Evolutionary conservation across 1,140 invertebrate species (phyloP), one percentile per base, ranked within the genome.

Genomic region (Drosophila rufa): DNA sequence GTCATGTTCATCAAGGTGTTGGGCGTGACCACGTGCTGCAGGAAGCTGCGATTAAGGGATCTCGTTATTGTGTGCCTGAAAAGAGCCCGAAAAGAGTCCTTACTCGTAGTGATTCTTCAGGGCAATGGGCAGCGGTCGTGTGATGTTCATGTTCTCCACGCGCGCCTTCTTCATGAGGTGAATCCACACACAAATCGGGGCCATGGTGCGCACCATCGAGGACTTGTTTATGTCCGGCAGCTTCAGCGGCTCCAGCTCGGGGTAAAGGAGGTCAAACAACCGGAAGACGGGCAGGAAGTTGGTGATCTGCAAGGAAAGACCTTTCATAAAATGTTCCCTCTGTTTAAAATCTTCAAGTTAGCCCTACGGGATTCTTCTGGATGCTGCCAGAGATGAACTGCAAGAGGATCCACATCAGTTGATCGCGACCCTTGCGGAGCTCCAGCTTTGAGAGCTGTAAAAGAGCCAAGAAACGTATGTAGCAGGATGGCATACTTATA

Each of bases 311-410:
- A 94, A 75, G 22, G 11, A 11, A 50, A 25, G 50, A 0, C 9
- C 0, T 56, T 33, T 58, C 40, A 7, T 1, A 2, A 38, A 45
- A 0, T 15, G 19, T 14, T 43, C 27, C 1, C 14, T 11, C 1
- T 48, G n/a, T 3, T 15, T 59, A 25, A 58, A 17, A 5, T 1
- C 15, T 9, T 0, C 14, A 7, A 8, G 1, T 1, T 17, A 7
- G 92, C 93, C 94, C 36, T 94, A 96, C 95, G 1, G 97, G 97
- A 94, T 99, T 99, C 77, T 98, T 96, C 93, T 99, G 98, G 87
- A 99, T 99, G 90, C 97, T 98, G 50, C 98, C 98, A 3, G 98
- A 99, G 70, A 99, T 98, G 90, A 98, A 99, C 93, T 99, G 98
- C 8, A 99, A 93, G n/a, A 99, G 93, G 5, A 98, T 97, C 98